These are phyloP conservation scores for Nicator chloris DNA, from an alignment of 2,113 vertebrate genomes.

Conservation along the genomic window DNA sequence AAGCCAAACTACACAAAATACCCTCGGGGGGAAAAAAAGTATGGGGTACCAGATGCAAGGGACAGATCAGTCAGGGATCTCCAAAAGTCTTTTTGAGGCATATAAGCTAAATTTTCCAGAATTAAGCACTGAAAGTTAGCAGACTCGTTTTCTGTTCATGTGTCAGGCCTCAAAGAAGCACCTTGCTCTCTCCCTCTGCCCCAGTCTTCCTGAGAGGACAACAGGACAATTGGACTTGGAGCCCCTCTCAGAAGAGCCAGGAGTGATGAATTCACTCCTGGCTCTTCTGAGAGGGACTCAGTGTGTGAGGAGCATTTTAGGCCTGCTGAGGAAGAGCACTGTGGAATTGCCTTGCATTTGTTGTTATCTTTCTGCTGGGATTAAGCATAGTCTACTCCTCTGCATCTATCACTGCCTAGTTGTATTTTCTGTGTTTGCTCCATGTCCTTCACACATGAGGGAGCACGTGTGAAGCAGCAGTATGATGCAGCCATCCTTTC, in stretches of 20 bases:
- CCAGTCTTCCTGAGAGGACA: background rate
- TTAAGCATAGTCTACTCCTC: background rate
- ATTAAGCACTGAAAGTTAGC: background rate
- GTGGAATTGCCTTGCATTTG: background rate
- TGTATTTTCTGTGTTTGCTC: background rate
- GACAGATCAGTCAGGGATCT: background rate
- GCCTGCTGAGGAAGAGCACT: background rate
- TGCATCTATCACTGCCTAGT: background rate
- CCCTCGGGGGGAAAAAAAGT: background rate
- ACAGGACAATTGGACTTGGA: background rate
- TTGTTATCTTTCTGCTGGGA: background rate
- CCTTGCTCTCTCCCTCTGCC: background rate
- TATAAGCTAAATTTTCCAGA: background rate
- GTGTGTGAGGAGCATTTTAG: background rate
- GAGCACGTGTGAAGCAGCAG: background rate
- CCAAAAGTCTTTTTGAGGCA: background rate
- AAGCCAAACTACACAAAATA: background rate
- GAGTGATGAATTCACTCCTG: background rate
- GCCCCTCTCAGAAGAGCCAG: background rate
- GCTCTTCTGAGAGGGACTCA: no score
- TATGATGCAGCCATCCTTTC: background rate
- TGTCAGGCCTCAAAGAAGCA: background rate
- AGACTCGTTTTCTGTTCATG: background rate
- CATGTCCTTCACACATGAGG: background rate
- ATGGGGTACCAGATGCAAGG: background rate